These are phyloP conservation scores for Drosophila crucigera DNA, from an alignment of 2,888 invertebrate species.

Conservation along the genomic window DNA sequence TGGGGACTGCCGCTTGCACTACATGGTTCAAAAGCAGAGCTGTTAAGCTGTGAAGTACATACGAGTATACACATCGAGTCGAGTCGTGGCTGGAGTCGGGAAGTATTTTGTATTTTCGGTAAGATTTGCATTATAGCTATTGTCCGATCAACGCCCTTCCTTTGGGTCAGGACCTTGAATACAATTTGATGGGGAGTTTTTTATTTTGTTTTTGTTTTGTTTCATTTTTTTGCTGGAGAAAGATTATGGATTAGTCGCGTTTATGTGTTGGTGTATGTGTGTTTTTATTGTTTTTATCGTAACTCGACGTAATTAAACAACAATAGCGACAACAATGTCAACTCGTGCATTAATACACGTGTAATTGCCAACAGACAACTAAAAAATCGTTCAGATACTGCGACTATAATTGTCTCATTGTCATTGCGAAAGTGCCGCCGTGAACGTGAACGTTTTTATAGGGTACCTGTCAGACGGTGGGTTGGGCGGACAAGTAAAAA, in stretches of 20 bases:
- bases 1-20: slow-evolving; percentile 8
- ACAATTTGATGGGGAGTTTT: slow-evolving; percentile 8
- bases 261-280: slow-evolving; percentile 2
- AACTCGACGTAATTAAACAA: slow-evolving; percentile 54
- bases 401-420: slow-evolving; percentile 65
- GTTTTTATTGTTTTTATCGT: slow-evolving; percentile 35
- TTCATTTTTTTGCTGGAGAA: slow-evolving; percentile 1
- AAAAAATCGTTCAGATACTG: slow-evolving; percentile 46
- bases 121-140: slow-evolving; percentile 34
- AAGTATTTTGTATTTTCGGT: background rate
- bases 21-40: slow-evolving; percentile 33
- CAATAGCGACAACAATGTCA: slow-evolving; percentile 55
- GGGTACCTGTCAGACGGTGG: slow-evolving; percentile 8
- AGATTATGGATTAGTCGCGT: slow-evolving; percentile 19
- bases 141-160: slow-evolving; percentile 40
- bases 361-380: slow-evolving; percentile 58
- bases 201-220: background rate
- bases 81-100: background rate
- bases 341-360: slow-evolving; percentile 57
- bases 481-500: background rate
- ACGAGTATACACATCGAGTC: slow-evolving; percentile 14
- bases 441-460: slow-evolving; percentile 21
- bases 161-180: slow-evolving; percentile 33
- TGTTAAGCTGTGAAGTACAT: slow-evolving; percentile 25
- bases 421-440: slow-evolving; percentile 50